phyloP scores from a whole-genome alignment of 2,888 invertebrate species.

The Synergus japonicus region DNA sequence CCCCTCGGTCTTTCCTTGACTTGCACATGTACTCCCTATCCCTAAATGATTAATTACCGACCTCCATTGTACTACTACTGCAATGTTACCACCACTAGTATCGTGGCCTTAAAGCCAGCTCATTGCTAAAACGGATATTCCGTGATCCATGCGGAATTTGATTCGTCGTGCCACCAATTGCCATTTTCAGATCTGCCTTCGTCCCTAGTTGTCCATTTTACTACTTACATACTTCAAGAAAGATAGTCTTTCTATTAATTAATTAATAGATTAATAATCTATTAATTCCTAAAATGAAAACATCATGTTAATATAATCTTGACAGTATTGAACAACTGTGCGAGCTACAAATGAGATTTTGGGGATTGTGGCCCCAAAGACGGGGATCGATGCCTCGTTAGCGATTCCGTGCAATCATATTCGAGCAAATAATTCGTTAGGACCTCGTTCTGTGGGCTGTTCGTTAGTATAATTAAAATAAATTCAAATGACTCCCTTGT shows the following conservation, averaged over 20 bases:
- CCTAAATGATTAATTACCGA: slow-evolving; percentile 75
- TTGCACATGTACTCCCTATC: slow-evolving; percentile 51
- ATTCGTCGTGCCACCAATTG: slow-evolving; percentile 22
- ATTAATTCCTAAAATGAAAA: too few relatives aligned
- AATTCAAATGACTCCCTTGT: slow-evolving; percentile 77
- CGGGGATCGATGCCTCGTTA: slow-evolving; percentile 70
- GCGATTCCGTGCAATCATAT: slow-evolving; percentile 74
- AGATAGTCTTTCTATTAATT: too few relatives aligned
- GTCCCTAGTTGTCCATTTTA: background rate
- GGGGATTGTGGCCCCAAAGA: slow-evolving; percentile 41
- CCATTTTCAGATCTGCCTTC: slow-evolving; percentile 22
- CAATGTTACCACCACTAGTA: slow-evolving; percentile 21
- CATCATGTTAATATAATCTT: too few relatives aligned
- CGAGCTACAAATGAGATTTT: background rate
- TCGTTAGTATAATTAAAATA: slow-evolving; percentile 78
- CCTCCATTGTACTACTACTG: slow-evolving; percentile 58
- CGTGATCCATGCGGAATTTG: slow-evolving; percentile 66
- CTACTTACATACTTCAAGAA: too few relatives aligned
- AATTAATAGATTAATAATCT: too few relatives aligned
- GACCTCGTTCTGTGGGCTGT: slow-evolving; percentile 67
- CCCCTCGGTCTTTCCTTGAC: slow-evolving; percentile 51
- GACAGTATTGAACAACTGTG: background rate
- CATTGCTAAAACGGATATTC: slow-evolving; percentile 75
- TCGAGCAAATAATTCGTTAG: slow-evolving; percentile 77
- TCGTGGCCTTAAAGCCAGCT: slow-evolving; percentile 65